Evolutionary conservation across 2,113 vertebrate genomes (phyloP).

Genomic region (Indicator maculatus): DNA sequence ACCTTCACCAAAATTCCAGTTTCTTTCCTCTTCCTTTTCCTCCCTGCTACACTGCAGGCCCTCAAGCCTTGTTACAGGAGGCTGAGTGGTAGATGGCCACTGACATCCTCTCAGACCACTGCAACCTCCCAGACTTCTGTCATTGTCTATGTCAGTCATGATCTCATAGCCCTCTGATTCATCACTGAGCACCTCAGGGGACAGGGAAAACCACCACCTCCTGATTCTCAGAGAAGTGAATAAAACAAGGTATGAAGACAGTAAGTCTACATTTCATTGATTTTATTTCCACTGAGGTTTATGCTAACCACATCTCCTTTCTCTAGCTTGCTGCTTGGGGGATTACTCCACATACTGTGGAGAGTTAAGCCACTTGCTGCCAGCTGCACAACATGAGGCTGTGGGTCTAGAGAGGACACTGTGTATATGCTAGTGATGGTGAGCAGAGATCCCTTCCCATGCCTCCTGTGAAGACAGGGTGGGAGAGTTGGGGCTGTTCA

Average conservation of each 20-base stretch:
- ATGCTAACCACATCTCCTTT: neutral
- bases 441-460: neutral
- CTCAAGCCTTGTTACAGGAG: neutral
- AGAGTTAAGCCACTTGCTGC: neutral
- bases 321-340: neutral
- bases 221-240: neutral
- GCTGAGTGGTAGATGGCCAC: neutral
- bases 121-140: neutral
- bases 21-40: no score
- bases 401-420: neutral
- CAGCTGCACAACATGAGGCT: neutral
- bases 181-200: neutral
- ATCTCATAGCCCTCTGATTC: neutral
- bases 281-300: neutral
- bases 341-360: neutral
- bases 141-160: neutral
- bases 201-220: neutral
- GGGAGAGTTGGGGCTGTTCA: no score
- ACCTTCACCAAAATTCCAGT: no score
- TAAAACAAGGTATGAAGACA: neutral
- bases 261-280: neutral
- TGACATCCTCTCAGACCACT: neutral
- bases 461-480: no score
- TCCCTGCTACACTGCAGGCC: no score
- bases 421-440: rapidly evolving